phyloP scores from a whole-genome alignment of 1,140 invertebrate genomes.

The Plectus sambesii region DNA sequence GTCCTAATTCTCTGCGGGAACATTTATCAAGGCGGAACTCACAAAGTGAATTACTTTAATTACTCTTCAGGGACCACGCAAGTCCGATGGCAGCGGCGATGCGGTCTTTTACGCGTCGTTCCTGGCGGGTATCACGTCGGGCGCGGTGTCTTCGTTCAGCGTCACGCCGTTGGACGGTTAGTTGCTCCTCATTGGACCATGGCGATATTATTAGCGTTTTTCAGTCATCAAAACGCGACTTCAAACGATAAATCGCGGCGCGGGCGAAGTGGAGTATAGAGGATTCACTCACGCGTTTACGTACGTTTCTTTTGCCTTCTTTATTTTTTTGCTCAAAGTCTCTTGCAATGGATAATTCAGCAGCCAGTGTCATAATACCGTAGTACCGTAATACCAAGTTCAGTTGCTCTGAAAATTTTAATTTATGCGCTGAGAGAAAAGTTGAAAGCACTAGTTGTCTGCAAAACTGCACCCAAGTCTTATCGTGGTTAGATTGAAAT shows the following conservation, averaged over 20 bases:
- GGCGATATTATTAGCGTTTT: slow-evolving; percentile 15
- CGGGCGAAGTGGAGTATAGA: slow-evolving; percentile 71
- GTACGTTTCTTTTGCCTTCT: slow-evolving; percentile 53
- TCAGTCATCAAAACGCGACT: slow-evolving; percentile 86
- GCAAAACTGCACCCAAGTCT: no score
- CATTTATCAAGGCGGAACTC: no score
- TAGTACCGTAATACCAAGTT: no score
- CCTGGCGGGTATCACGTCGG: slow-evolving; percentile 73
- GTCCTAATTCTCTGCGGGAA: no score
- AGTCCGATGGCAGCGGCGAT: slow-evolving; percentile 54
- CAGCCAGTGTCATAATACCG: no score
- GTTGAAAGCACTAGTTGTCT: no score
- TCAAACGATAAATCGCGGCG: slow-evolving; percentile 75
- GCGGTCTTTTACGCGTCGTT: slow-evolving; percentile 84
- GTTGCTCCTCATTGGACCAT: slow-evolving; percentile 10
- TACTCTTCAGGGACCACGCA: slow-evolving; percentile 49
- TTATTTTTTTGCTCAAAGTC: slow-evolving; percentile 9
- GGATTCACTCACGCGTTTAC: slow-evolving; percentile 75
- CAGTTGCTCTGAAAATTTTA: no score
- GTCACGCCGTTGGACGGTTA: slow-evolving; percentile 86
- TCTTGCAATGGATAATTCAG: no score
- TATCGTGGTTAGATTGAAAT: no score
- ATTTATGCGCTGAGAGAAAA: no score
- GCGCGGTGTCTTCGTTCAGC: slow-evolving; percentile 70
- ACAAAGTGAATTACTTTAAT: no score